Evolutionary conservation across 2,888 invertebrate genomes (phyloP), one percentile per base, ranked within the genome.

Genomic region (Caenorhabditis sp.): DNA sequence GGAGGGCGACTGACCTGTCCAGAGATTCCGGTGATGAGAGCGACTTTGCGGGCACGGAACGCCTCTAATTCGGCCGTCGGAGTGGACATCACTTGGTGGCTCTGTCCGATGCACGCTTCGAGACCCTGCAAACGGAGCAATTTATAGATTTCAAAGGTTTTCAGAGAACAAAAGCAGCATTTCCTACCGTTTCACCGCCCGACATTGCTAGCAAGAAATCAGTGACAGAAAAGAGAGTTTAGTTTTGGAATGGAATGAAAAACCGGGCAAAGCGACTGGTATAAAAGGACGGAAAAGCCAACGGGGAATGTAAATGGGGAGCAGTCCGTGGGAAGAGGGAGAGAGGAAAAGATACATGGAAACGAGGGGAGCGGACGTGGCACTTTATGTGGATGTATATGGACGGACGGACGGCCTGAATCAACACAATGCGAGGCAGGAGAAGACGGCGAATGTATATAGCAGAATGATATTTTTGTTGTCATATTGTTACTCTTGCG

Each of bases 1-100:
- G n/a, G n/a, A n/a, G n/a, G n/a, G n/a, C n/a, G n/a, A n/a, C n/a
- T n/a, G n/a, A 96, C 97, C 93, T 98, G 98, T 35, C 98, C 98
- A 41, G 95, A 96, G 77, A 98, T 96, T 83, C 98, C 98, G 74
- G 97, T 97, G 87, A 98, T 94, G 70, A 98, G 91, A 11, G 98
- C 97, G 53, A 96, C 92, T 85, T 90, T 91, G n/a, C 87, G 46
- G 17, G 86, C 83, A 17, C 85, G 46, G 56, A 85, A 87, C n/a
- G 82, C 83, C 22, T 55, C 83, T 30, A 85, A 65, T 35, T 87
- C 86, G 32, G 71, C 81, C 27, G 78, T 59, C n/a, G 81, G 48
- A 7, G 81, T 65, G n/a, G 83, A 46, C 81, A 83, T 83, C 45
- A 79, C 76, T 43, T 52, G 20, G 43, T 78, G 73, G 32, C 72